phyloP scores from a whole-genome alignment of 2,113 vertebrate genomes.

The Coracopsis vasa region DNA sequence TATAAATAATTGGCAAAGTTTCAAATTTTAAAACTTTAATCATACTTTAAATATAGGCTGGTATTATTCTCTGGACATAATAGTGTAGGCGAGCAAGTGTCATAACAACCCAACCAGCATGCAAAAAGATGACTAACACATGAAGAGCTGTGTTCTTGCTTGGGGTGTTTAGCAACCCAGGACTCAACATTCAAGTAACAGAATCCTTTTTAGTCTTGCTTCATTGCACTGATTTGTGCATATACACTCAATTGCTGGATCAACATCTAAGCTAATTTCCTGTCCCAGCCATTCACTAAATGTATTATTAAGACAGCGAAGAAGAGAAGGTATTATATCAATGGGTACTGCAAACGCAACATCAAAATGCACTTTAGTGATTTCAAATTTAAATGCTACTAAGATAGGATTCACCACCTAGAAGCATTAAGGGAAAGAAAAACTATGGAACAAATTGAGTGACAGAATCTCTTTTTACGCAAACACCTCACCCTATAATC shows the following conservation, averaged over 20 bases:
- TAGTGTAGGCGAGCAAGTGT: background rate
- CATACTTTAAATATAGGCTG: background rate
- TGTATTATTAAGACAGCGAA: background rate
- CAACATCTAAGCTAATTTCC: background rate
- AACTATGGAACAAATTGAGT: background rate
- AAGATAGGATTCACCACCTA: background rate
- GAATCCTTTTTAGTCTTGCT: background rate
- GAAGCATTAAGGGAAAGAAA: background rate
- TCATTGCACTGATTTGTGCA: background rate
- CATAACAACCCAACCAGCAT: background rate
- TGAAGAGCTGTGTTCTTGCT: background rate
- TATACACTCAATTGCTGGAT: background rate
- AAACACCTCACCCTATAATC: slow-evolving; percentile 87
- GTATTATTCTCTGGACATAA: background rate
- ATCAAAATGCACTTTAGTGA: background rate
- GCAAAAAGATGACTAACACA: background rate
- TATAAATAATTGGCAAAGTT: background rate
- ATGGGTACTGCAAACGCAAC: background rate
- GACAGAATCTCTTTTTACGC: background rate
- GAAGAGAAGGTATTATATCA: background rate
- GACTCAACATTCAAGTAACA: background rate
- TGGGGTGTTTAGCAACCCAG: background rate
- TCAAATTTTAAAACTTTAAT: background rate
- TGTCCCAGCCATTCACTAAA: background rate
- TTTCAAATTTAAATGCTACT: background rate